Base-by-base conservation (phyloP, 2,113 vertebrate species). In the Ceuthmochares aereus region DNA sequence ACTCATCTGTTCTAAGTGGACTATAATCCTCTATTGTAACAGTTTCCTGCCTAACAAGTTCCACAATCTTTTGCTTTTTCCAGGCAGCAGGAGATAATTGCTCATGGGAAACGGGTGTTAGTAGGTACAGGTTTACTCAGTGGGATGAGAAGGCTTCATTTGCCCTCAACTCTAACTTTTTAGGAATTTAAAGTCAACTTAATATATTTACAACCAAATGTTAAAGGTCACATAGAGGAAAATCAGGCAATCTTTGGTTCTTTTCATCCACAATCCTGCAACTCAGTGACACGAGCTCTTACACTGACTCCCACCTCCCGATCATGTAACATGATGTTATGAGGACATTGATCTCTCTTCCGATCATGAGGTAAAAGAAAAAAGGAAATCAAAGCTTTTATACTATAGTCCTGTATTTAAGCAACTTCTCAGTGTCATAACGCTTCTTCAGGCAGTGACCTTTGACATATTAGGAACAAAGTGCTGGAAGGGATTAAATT, bases 281-380 rank as follows among this genome's bases (percentile, higher is more conserved):
- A 17, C 25, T 12, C 20, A 54, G 52, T 14, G 10, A 34, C 12
- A 34, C 14, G 32, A 79, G 5, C 25, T 60, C 9, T 21, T 32
- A 70, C 27, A 59, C 5, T 66, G 23, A 40, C 9, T 60, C 7
- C 3, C 7, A 5, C 32, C 43, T 90, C 51, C 62, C 37, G 25
- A 52, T 1, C 20, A 43, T 0, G 1, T 9, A n/a, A 14, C 9
- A 17, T 22, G 15, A 19, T 49, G 10, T 54, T 63, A 23, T 12
- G 14, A 78, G 30, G 26, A 67, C 27, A 69, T 29, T 78, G 68
- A 49, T 19, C 29, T 52, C 5, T 66, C 15, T 49, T 36, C 27
- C 73, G 22, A 23, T 73, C 21, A 2, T 4, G 8, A 1, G 10
- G 11, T 30, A 73, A 94, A 82, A 23, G 1, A 60, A 64, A 83